Evolutionary conservation across 2,797 vertebrate species (phyloP).

Genomic region (Corythornis leucogaster): DNA sequence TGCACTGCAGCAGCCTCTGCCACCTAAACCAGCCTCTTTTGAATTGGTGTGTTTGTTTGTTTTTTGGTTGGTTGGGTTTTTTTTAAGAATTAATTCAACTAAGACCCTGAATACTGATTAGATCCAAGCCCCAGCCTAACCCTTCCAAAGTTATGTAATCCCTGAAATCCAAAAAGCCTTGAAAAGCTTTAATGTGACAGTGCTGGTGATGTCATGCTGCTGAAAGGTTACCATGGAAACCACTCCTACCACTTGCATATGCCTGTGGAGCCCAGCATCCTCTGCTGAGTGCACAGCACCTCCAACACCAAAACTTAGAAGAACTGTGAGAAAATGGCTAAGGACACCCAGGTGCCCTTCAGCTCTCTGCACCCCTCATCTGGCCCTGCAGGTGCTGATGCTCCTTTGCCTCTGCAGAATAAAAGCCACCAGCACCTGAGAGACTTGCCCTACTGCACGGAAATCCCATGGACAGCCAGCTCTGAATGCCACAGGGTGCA

Average conservation of each 20-base stretch:
- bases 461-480: fast-evolving
- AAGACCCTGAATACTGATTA: constrained; percentile 48
- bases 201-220: constrained; percentile 24
- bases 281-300: not conserved
- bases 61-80: not conserved
- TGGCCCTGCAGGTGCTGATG: fast-evolving
- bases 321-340: not conserved
- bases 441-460: fast-evolving
- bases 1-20: fast-evolving
- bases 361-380: not conserved
- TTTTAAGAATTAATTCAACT: constrained; percentile 13
- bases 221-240: constrained; percentile 67
- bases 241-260: not conserved
- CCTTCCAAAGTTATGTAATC: constrained; percentile 24
- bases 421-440: not conserved
- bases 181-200: constrained; percentile 46
- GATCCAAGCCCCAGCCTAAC: constrained; percentile 49
- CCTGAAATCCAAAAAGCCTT: constrained; percentile 54
- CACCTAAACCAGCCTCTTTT: fast-evolving
- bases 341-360: not conserved
- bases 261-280: not conserved
- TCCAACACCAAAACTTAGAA: not conserved
- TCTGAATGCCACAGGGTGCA: fast-evolving
- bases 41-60: not conserved
- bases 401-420: not conserved